phyloP scores from a whole-genome alignment of 2,113 vertebrate species.

The Pontoporia blainvillei region DNA sequence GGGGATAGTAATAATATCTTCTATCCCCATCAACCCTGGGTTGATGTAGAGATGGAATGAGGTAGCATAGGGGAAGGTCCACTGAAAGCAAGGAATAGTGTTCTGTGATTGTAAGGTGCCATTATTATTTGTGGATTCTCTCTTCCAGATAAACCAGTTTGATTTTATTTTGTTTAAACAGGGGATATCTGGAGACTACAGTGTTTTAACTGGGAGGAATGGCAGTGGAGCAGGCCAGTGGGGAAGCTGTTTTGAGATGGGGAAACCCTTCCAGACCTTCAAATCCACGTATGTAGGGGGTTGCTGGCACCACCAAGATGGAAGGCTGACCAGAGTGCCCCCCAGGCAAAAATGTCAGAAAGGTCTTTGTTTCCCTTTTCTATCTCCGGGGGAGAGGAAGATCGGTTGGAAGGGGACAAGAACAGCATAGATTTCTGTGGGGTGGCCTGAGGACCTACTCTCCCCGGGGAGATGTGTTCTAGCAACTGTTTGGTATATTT shows the following conservation, averaged over 20 bases:
- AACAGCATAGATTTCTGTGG: not conserved
- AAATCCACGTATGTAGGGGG: not conserved
- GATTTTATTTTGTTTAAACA: not conserved
- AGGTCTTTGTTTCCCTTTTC: not conserved
- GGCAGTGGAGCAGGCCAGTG: not conserved
- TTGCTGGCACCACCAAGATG: not conserved
- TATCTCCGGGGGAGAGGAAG: not conserved
- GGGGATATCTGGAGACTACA: not conserved
- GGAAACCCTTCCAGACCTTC: slow-evolving; percentile 19
- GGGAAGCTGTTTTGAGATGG: not conserved
- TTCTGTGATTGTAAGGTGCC: not conserved
- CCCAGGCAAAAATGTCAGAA: not conserved
- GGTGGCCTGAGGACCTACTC: not conserved
- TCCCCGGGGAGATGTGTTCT: slow-evolving; percentile 55
- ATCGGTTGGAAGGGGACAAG: not conserved
- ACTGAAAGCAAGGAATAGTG: not conserved
- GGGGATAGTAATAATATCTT: not conserved
- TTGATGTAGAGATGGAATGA: not conserved
- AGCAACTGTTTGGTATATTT: slow-evolving; percentile 72
- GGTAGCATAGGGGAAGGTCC: not conserved
- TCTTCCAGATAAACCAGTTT: slow-evolving; percentile 1
- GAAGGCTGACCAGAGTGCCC: not conserved
- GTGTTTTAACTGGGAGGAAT: not conserved
- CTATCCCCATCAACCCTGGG: not conserved
- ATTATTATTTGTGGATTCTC: slow-evolving; percentile 4